Evolutionary conservation across 2,113 vertebrate species (phyloP).

Genomic region (Entelurus aequoreus): DNA sequence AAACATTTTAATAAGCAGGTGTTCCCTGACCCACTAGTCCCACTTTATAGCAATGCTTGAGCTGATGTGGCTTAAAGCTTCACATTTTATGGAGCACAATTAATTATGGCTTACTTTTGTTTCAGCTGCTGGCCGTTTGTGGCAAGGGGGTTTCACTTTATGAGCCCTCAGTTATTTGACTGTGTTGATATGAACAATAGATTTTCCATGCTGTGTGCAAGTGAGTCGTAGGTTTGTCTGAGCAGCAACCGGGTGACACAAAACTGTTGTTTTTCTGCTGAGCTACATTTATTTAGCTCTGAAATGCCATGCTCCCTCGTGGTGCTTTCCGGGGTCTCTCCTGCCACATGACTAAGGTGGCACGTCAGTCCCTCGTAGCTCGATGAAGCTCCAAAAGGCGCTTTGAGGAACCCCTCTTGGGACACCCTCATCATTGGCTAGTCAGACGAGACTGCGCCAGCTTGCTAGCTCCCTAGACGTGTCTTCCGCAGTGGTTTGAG

Average conservation of each 20-base stretch:
- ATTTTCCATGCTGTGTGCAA: background rate
- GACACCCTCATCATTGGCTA: conserved; percentile 35
- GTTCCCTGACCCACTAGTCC: conserved; percentile 3
- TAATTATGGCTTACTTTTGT: conserved; percentile 32
- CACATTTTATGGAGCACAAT: conserved; percentile 32
- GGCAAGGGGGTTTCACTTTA: conserved; percentile 26
- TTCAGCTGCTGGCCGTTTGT: conserved; percentile 17
- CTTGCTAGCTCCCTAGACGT: conserved; percentile 44
- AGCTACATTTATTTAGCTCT: conserved; percentile 23
- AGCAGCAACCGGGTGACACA: background rate
- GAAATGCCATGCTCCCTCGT: conserved; percentile 30
- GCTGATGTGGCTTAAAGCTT: conserved; percentile 12
- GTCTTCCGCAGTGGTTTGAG: conserved; percentile 26
- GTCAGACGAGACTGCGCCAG: conserved; percentile 55
- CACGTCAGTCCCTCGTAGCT: conserved; percentile 24
- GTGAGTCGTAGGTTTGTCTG: background rate
- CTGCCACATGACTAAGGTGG: conserved; percentile 34
- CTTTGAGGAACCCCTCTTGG: conserved; percentile 37
- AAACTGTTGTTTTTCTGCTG: background rate
- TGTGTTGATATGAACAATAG: background rate
- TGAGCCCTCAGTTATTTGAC: conserved; percentile 16
- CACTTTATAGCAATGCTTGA: conserved; percentile 3
- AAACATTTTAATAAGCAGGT: background rate
- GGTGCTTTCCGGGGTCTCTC: conserved; percentile 20
- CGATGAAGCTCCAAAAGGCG: conserved; percentile 29